These are phyloP conservation scores for Oikopleura dioica DNA, from an alignment of 23 tunicate genomes.

Conservation along the genomic window DNA sequence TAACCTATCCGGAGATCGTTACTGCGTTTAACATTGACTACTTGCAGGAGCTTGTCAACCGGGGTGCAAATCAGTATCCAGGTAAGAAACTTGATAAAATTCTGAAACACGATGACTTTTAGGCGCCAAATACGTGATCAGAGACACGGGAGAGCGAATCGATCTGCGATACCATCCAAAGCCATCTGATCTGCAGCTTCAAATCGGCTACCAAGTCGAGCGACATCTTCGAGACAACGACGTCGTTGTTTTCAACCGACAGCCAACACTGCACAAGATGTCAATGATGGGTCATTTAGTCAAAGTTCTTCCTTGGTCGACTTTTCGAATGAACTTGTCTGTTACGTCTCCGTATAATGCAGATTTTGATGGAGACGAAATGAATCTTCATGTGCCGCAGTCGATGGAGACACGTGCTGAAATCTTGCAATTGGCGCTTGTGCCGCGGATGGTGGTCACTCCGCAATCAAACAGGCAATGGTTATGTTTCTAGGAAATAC, in stretches of 20 bases:
- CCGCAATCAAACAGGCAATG: constrained; percentile 92
- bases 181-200: constrained; percentile 76
- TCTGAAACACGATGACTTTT: too few relatives aligned
- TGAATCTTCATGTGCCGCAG: constrained; percentile 95
- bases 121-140: constrained; percentile 95
- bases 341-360: constrained; percentile 99
- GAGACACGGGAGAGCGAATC: constrained; percentile 87
- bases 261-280: constrained; percentile 98
- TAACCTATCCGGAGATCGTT: constrained; percentile 96
- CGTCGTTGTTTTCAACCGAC: constrained; percentile 92
- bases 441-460: constrained; percentile 67
- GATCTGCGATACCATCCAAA: constrained; percentile 93
- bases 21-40: constrained; percentile 92
- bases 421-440: constrained; percentile 87
- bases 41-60: constrained; percentile 72
- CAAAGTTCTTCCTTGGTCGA: constrained; percentile 91
- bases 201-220: constrained; percentile 98
- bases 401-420: constrained; percentile 98
- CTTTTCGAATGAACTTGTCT: constrained; percentile 86
- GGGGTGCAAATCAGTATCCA: constrained; percentile 92
- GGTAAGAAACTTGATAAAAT: too few relatives aligned
- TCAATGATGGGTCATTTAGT: constrained; percentile 99
- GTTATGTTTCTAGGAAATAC: too few relatives aligned
- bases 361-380: constrained; percentile 97
- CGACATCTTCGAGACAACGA: constrained; percentile 90